Evolutionary conservation across 2,888 invertebrate genomes (phyloP).

Genomic region (Tillus elongatus): DNA sequence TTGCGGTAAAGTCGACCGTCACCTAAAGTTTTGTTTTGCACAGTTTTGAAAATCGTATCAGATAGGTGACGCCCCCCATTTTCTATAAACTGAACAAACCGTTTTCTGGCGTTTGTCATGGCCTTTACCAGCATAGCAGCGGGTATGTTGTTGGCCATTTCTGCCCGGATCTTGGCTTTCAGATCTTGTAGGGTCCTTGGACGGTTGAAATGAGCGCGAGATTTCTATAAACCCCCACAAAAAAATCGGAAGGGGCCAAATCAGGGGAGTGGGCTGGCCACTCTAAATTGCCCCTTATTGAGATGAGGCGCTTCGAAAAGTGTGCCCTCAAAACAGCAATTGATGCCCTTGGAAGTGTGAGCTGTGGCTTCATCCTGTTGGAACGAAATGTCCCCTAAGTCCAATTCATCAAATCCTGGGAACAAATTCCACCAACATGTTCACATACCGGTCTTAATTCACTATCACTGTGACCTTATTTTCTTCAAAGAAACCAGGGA

Average conservation of each 20-base stretch:
- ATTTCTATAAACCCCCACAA: neutral
- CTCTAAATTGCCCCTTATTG: too few relatives aligned
- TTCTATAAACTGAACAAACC: conserved; percentile 3
- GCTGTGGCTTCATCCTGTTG: conserved; percentile 1
- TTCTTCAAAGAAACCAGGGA: too few relatives aligned
- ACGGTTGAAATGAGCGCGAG: neutral
- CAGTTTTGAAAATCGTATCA: conserved; percentile 6
- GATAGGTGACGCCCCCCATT: conserved; percentile 5
- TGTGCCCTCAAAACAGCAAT: too few relatives aligned
- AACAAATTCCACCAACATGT: neutral
- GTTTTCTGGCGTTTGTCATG: conserved; percentile 3
- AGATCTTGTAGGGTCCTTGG: conserved; percentile 2
- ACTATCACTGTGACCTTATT: conserved; percentile 1
- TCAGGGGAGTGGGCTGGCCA: too few relatives aligned
- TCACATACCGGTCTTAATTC: conserved; percentile 2
- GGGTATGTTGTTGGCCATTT: neutral
- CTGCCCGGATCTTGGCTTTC: conserved; percentile 5
- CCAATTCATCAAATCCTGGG: conserved; percentile 3
- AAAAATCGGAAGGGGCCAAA: conserved; percentile 1
- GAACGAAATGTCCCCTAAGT: conserved; percentile 2
- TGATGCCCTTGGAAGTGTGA: neutral
- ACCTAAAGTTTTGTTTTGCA: conserved; percentile 4
- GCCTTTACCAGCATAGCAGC: conserved; percentile 6
- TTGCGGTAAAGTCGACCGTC: too few relatives aligned
- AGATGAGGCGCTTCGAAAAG: too few relatives aligned